Conservation (phyloP, 2,113 vertebrate genomes). For the Euleptes europaea region DNA sequence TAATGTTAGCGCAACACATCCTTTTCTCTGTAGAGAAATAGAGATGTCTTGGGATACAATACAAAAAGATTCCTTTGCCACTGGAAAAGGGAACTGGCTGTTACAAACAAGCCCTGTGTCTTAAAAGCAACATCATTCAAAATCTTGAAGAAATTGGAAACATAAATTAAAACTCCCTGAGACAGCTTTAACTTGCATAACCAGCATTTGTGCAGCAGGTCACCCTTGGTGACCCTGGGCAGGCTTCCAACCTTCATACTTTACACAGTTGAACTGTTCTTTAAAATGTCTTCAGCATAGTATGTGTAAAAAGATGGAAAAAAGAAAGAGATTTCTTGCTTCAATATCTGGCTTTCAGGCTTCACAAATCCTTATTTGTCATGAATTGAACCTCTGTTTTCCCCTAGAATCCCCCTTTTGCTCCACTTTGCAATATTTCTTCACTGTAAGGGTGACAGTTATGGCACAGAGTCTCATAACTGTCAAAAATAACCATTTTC, state of each 20-base stretch:
- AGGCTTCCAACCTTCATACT: constrained; percentile 41
- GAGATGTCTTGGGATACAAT: not conserved
- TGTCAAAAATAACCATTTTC: not conserved
- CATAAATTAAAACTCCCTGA: constrained; percentile 43
- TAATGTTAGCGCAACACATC: not conserved
- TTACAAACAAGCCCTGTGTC: not conserved
- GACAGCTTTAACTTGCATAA: constrained; percentile 55
- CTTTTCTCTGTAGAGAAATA: not conserved
- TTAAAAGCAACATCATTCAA: constrained; percentile 33
- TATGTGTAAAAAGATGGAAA: constrained; percentile 19
- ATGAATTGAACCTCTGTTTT: constrained; percentile 4
- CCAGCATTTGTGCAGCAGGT: constrained; percentile 60
- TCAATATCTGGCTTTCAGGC: not conserved
- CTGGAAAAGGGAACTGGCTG: not conserved
- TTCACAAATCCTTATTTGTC: not conserved
- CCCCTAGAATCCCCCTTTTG: not conserved
- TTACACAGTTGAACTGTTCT: constrained; percentile 34
- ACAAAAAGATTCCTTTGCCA: not conserved
- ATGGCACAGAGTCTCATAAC: not conserved
- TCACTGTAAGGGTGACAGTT: not conserved
- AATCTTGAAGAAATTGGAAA: constrained; percentile 36
- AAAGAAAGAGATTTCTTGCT: not conserved
- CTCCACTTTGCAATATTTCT: not conserved
- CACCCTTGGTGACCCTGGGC: constrained; percentile 56
- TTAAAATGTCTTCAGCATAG: constrained; percentile 14